Conservation (phyloP, 2,113 vertebrate species). For the Motacilla tschutschensis region DNA sequence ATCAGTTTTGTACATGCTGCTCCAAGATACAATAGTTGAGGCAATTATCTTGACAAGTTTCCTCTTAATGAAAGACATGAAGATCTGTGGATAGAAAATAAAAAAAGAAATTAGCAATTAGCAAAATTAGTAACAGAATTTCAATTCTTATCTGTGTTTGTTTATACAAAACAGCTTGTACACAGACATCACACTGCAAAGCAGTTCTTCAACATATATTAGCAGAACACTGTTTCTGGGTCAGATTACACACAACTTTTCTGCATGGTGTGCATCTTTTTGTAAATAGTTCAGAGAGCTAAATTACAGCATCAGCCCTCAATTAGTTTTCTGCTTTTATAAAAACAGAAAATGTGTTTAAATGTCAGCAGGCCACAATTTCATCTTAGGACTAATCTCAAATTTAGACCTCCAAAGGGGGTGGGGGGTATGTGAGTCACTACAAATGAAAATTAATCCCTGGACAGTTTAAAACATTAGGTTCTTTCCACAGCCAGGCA, state of each 20-base stretch:
- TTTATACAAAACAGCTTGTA: neutral
- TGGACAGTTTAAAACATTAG: neutral
- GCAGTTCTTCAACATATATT: neutral
- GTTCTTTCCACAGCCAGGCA: neutral
- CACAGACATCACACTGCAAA: neutral
- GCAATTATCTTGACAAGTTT: neutral
- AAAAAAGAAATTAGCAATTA: neutral
- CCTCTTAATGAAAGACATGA: neutral
- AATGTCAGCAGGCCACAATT: neutral
- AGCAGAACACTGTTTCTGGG: neutral
- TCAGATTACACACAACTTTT: neutral
- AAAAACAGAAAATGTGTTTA: neutral
- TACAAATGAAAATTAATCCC: neutral
- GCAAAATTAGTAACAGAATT: neutral
- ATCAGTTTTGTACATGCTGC: neutral
- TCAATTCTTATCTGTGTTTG: neutral
- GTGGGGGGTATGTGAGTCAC: fast-evolving
- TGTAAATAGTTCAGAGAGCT: neutral
- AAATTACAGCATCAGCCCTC: neutral
- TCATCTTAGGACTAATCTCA: neutral
- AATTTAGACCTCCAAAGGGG: neutral
- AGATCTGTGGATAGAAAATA: neutral
- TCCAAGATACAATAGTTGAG: neutral
- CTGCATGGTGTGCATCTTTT: neutral
- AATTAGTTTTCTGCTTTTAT: neutral